Evolutionary conservation across 1,140 invertebrate species (phyloP), one percentile per base, ranked within the genome.

Genomic region (Leptopilina boulardi): DNA sequence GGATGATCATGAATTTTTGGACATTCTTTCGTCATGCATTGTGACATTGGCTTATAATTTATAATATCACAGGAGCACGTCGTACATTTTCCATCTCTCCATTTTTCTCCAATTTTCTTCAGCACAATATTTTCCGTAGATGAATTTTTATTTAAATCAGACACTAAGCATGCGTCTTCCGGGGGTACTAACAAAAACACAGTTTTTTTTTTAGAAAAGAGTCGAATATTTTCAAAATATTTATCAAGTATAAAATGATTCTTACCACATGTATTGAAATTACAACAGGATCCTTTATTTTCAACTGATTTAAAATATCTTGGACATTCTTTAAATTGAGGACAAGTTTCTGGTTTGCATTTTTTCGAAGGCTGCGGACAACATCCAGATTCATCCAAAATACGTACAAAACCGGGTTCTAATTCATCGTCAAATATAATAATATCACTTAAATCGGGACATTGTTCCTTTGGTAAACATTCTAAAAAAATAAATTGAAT

Each of bases 71-170:
- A 95, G 19, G 88, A 86, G 82, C 95, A 96, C 3, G 89, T 88
- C 15, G 92, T 92, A 79, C 95, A 96, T 3, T 94, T 93, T 1
- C 94, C 95, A 83, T 96, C 94, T 77, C 92, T 81, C 95, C 95
- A 96, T 1, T 86, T 91, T 13, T 93, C 91, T 38, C 94, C 93
- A 59, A 91, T 87, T 81, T 92, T 91, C 71, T 91, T 91, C 78
- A 92, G 92, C 9, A 92, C 78, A 3, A 92, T 73, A 4, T 85
- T 90, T 81, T 92, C 89, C 0, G 87, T 81, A 11, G 77, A 80
- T 3, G 90, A 77, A 66, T 93, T 74, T 66, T 88, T 76, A 76
- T 41, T 91, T 80, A 92, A 93, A 44, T 92, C 86, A 44, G 93
- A 86, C 11, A 94, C 94, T 19, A 96, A 87, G 82, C 96, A 96